These are phyloP conservation scores for Paguma larvata DNA, from an alignment of 2,797 vertebrate genomes.

Conservation along the genomic window DNA sequence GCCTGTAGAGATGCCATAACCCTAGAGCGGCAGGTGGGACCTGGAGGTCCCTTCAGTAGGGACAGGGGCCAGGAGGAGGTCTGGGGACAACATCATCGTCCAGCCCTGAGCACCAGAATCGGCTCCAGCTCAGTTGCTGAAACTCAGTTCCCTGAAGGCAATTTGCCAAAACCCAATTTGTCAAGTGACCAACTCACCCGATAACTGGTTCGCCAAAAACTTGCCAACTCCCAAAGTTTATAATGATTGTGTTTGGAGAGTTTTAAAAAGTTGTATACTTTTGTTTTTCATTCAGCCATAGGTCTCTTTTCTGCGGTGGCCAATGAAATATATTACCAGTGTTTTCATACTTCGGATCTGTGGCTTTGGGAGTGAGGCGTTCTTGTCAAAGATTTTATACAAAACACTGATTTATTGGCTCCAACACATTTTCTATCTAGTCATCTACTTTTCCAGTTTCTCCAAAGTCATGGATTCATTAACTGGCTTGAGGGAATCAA, in stretches of 20 bases:
- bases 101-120: not conserved
- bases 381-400: not conserved
- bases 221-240: not conserved
- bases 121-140: not conserved
- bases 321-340: not conserved
- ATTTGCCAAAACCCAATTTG: not conserved
- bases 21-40: not conserved
- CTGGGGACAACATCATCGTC: not conserved
- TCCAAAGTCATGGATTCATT: not conserved
- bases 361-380: not conserved
- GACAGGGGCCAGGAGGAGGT: not conserved
- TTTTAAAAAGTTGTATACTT: not conserved
- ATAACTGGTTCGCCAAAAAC: not conserved
- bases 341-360: not conserved
- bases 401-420: not conserved
- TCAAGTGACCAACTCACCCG: not conserved
- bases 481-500: not conserved
- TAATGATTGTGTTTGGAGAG: not conserved
- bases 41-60: not conserved
- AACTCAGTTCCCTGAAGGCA: not conserved
- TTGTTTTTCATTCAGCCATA: not conserved
- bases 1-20: not conserved
- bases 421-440: not conserved
- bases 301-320: not conserved
- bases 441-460: not conserved